Conservation (phyloP, 30 jellyfish, hydroid and myxozoan species). For the Clytia hemisphaerica region DNA sequence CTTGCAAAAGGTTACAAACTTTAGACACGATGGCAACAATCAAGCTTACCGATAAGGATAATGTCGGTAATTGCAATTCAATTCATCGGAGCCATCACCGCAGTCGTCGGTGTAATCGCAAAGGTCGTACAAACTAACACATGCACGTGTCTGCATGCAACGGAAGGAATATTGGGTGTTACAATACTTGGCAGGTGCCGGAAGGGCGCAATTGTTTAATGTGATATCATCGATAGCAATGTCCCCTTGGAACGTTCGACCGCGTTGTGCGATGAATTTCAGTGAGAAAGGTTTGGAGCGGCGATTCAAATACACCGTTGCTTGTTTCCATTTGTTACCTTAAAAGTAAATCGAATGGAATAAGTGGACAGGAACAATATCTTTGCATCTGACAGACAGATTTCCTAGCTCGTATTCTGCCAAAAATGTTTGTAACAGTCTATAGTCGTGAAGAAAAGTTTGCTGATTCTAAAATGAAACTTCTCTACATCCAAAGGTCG, state of each 20-base stretch:
- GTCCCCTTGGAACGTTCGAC: conserved; percentile 83
- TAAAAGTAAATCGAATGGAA: not conserved
- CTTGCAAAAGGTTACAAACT: no score
- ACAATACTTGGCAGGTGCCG: conserved; percentile 74
- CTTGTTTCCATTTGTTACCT: conserved; percentile 93
- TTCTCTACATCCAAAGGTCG: no score
- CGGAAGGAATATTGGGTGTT: conserved; percentile 37
- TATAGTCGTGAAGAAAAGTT: no score
- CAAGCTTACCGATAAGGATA: conserved; percentile 72
- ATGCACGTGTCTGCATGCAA: conserved; percentile 69
- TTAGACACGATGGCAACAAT: no score
- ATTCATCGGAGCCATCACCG: conserved; percentile 92
- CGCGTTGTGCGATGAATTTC: conserved; percentile 71
- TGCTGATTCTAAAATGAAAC: no score
- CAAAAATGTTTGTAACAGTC: no score
- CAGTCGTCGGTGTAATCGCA: conserved; percentile 97
- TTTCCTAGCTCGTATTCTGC: no score
- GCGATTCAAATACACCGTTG: conserved; percentile 69
- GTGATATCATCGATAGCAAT: conserved; percentile 91
- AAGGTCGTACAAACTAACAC: conserved; percentile 42
- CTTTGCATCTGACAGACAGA: no score
- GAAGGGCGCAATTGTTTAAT: conserved; percentile 72
- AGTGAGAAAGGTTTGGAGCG: conserved; percentile 59
- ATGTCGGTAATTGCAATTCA: conserved; percentile 54
- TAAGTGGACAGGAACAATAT: no score